A percentile compares a stretch with the other conserved stretches of the same genome.
Evolutionary conservation across 2,888 invertebrate genomes (phyloP).

Genomic region (Theretra japonica): DNA sequence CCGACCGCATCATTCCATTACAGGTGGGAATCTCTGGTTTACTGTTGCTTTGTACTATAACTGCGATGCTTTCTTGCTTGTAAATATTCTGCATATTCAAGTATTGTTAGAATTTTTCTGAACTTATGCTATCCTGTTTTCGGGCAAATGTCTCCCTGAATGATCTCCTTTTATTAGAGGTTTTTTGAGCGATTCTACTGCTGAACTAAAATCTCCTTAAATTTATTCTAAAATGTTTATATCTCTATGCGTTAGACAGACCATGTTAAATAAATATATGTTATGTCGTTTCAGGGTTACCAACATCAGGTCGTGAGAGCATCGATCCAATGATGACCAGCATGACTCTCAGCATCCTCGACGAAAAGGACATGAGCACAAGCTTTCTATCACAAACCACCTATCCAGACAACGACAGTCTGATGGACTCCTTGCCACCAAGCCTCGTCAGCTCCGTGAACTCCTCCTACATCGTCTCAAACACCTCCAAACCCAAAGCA

Average conservation of each 20-base stretch:
- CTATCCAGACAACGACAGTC: constrained; percentile 76
- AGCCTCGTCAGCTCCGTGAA: constrained; percentile 78
- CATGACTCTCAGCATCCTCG: constrained; percentile 80
- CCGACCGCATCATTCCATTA: neutral
- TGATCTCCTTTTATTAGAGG: too few species aligned
- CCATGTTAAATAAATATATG: neutral
- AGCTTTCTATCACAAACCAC: constrained; percentile 81
- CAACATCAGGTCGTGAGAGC: constrained; percentile 69
- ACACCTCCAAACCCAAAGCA: constrained; percentile 58
- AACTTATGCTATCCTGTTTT: too few species aligned
- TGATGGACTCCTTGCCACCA: constrained; percentile 78
- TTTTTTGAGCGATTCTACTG: too few species aligned
- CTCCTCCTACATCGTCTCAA: constrained; percentile 72
- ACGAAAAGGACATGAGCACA: constrained; percentile 82
- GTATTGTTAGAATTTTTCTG: too few species aligned
- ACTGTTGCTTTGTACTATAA: neutral
- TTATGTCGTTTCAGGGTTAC: constrained; percentile 58
- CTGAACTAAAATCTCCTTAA: too few species aligned
- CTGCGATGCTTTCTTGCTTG: neutral
- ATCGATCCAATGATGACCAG: constrained; percentile 80
- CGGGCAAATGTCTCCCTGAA: too few species aligned
- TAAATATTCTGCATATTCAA: too few species aligned
- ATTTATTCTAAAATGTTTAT: too few species aligned
- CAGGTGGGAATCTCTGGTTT: neutral
- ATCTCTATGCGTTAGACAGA: too few species aligned